Evolutionary conservation across 2,113 vertebrate species (phyloP).

Genomic region (Marcusenius ussheri): DNA sequence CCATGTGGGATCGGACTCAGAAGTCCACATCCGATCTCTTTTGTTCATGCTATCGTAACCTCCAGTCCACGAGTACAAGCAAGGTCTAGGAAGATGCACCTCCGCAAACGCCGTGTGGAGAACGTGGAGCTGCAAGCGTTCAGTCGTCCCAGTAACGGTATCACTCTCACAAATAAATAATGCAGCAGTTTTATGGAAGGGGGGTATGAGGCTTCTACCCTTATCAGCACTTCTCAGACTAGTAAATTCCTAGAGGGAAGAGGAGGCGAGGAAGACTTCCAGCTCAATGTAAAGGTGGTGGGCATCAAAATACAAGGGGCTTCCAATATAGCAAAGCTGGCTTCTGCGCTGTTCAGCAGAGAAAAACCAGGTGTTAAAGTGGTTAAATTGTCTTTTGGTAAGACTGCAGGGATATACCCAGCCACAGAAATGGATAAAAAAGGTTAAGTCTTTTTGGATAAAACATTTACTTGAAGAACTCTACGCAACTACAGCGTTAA

Average conservation of each 20-base stretch:
- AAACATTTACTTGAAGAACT: neutral
- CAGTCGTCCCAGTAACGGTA: neutral
- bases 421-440: neutral
- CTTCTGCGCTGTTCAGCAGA: neutral
- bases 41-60: neutral
- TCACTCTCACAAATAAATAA: slow-evolving; percentile 7
- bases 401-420: neutral
- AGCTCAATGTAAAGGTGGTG: neutral
- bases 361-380: neutral
- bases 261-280: neutral
- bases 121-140: neutral
- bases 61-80: neutral
- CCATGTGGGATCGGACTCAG: neutral
- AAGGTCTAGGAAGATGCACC: neutral
- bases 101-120: neutral
- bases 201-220: neutral
- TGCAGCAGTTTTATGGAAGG: slow-evolving; percentile 4
- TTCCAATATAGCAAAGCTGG: neutral
- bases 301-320: neutral
- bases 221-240: slow-evolving; percentile 3
- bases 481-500: neutral
- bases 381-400: neutral
- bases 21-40: neutral
- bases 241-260: neutral
- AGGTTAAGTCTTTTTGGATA: neutral